Evolutionary conservation across 2,797 vertebrate genomes (phyloP).

Genomic region (Falco peregrinus): DNA sequence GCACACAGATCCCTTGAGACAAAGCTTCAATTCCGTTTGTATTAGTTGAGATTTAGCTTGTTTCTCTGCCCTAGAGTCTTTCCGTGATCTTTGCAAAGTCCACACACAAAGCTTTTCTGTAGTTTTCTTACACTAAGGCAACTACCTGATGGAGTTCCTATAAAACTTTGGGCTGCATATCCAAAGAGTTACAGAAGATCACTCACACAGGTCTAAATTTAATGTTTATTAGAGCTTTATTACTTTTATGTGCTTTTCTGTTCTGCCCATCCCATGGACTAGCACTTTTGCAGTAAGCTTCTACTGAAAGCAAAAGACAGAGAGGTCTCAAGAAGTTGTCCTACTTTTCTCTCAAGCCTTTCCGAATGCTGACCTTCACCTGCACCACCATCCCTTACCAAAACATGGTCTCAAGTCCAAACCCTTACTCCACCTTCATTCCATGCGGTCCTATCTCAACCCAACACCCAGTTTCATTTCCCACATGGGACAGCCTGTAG

Average conservation of each 20-base stretch:
- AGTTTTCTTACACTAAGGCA: not conserved
- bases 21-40: not conserved
- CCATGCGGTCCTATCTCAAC: accelerated
- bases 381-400: accelerated
- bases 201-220: not conserved
- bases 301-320: not conserved
- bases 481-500: not conserved
- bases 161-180: not conserved
- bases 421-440: too few relatives aligned
- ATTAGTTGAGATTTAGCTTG: not conserved
- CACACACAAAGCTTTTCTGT: accelerated
- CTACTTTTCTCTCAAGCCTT: not conserved
- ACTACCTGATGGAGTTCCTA: not conserved
- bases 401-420: not conserved
- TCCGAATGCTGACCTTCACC: not conserved
- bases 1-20: not conserved
- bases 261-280: not conserved
- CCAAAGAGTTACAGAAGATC: not conserved
- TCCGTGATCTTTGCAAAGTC: not conserved
- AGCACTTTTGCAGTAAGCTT: not conserved
- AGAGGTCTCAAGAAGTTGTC: not conserved
- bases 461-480: not conserved
- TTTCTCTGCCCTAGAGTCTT: not conserved
- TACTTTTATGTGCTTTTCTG: not conserved
- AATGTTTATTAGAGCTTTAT: not conserved